These are phyloP conservation scores for Tapirus indicus DNA, from an alignment of 2,797 vertebrate species.

Conservation along the genomic window DNA sequence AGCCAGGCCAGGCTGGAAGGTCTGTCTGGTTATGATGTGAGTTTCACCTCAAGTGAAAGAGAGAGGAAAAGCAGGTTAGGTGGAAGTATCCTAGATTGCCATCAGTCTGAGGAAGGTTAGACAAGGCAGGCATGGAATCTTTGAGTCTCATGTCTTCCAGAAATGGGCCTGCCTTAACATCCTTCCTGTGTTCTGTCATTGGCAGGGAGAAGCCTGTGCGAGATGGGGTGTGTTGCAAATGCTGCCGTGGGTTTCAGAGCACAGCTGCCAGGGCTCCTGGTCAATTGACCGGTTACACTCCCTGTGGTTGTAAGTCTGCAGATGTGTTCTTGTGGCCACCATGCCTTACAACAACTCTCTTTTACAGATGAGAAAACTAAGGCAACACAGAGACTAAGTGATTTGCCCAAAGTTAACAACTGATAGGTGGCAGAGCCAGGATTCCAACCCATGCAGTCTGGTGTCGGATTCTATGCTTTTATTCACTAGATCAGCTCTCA, in stretches of 20 bases:
- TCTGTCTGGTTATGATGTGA: neutral
- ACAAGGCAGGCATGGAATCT: neutral
- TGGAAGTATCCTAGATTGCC: neutral
- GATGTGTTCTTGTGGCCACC: neutral
- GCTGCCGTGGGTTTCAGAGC: neutral
- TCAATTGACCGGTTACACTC: neutral
- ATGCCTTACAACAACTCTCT: neutral
- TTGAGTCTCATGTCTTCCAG: neutral
- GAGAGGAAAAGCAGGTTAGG: neutral
- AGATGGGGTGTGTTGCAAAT: rapidly evolving
- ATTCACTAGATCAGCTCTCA: neutral
- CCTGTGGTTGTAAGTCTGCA: neutral
- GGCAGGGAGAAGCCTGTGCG: neutral
- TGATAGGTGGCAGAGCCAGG: neutral
- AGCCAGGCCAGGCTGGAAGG: neutral
- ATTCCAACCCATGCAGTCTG: neutral
- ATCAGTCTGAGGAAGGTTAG: neutral
- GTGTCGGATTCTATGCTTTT: neutral
- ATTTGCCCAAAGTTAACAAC: neutral
- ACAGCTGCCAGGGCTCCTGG: neutral
- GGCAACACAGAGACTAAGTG: neutral
- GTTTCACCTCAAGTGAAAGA: neutral
- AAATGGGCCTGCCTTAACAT: neutral
- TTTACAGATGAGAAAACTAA: neutral
- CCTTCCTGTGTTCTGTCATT: neutral